These are phyloP conservation scores for Zaprionus gabonicus DNA, from an alignment of 1,140 invertebrate genomes.

Conservation along the genomic window DNA sequence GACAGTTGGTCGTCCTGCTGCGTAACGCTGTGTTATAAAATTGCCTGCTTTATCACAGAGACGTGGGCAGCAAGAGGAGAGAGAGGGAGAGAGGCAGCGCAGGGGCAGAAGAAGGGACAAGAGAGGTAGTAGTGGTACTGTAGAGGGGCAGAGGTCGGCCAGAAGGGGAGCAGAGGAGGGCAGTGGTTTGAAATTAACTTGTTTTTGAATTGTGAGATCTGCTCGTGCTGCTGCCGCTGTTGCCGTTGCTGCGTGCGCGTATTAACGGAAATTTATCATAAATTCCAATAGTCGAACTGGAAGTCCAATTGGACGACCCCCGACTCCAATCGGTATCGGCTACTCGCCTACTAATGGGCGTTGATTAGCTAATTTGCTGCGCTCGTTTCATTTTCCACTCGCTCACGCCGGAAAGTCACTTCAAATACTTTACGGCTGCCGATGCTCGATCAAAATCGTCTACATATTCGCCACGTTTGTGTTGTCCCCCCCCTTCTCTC, in stretches of 20 bases:
- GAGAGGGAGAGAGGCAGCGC: not conserved
- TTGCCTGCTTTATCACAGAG: constrained; percentile 72
- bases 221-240: constrained; percentile 43
- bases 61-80: not conserved
- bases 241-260: constrained; percentile 16
- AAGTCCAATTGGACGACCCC: not conserved
- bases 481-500: constrained; percentile 9
- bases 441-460: constrained; percentile 69
- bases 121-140: not conserved
- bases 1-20: constrained; percentile 71
- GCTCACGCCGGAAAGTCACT: constrained; percentile 67
- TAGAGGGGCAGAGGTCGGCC: not conserved
- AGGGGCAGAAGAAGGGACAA: not conserved
- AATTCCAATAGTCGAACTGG: constrained; percentile 66
- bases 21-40: constrained; percentile 64
- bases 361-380: constrained; percentile 82
- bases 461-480: constrained; percentile 61
- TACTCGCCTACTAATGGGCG: constrained; percentile 71
- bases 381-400: constrained; percentile 77
- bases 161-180: constrained; percentile 6
- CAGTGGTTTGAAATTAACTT: constrained; percentile 62
- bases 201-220: constrained; percentile 77
- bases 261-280: constrained; percentile 82
- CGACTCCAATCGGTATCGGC: constrained; percentile 4
- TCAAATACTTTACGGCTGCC: constrained; percentile 69